These are phyloP conservation scores for Temnothorax curvispinosus DNA, from an alignment of 1,140 invertebrate species.

Conservation along the genomic window DNA sequence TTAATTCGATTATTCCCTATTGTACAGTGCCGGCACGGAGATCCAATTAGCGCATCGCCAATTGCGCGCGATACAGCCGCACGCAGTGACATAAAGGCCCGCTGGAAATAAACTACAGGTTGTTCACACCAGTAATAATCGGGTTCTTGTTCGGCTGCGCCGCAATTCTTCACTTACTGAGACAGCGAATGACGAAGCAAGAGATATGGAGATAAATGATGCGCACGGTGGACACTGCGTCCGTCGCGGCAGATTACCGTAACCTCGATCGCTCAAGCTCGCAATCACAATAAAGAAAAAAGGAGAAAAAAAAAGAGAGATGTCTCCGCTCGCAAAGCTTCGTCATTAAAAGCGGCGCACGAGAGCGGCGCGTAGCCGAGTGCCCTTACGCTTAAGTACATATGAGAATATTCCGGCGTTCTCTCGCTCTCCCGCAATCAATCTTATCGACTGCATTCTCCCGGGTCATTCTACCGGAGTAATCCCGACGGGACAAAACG, in stretches of 20 bases:
- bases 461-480: slow-evolving; percentile 35
- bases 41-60: slow-evolving; percentile 22
- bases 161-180: slow-evolving; percentile 51
- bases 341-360: slow-evolving; percentile 30
- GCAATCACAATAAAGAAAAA: neutral
- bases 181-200: slow-evolving; percentile 47
- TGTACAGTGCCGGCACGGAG: neutral
- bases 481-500: slow-evolving; percentile 48
- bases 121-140: slow-evolving; percentile 52
- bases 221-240: slow-evolving; percentile 31
- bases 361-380: slow-evolving; percentile 11
- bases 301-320: neutral
- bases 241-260: slow-evolving; percentile 56
- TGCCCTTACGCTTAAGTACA: slow-evolving; percentile 42
- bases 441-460: slow-evolving; percentile 54
- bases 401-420: slow-evolving; percentile 24
- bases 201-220: slow-evolving; percentile 58
- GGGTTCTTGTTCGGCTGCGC: slow-evolving; percentile 36
- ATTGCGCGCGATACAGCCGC: slow-evolving; percentile 17
- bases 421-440: slow-evolving; percentile 41
- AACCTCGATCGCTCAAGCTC: neutral
- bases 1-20: slow-evolving; percentile 16
- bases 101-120: slow-evolving; percentile 53
- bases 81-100: neutral
- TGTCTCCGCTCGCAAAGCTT: slow-evolving; percentile 1